A percentile compares a stretch with the other conserved stretches of the same genome.
Evolutionary conservation across 2,888 invertebrate species (phyloP).

Genomic region (Iphiclides podalirius): DNA sequence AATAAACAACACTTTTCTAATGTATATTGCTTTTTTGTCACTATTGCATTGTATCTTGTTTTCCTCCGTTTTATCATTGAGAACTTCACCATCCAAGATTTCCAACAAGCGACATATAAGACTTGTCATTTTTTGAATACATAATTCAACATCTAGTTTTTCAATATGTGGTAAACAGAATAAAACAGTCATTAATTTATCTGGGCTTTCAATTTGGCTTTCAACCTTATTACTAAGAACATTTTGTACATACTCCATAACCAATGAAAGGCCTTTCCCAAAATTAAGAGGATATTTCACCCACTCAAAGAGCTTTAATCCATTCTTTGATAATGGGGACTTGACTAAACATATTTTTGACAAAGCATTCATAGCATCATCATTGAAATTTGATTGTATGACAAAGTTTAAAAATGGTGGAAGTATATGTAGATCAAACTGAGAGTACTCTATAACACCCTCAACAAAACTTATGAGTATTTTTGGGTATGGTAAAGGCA

Average conservation of each 20-base stretch:
- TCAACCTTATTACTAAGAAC: constrained; percentile 56
- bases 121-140: constrained; percentile 49
- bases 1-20: constrained; percentile 76
- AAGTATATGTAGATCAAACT: constrained; percentile 86
- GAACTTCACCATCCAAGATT: constrained; percentile 48
- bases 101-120: constrained; percentile 52
- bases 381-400: constrained; percentile 73
- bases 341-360: constrained; percentile 84
- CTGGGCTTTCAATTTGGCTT: constrained; percentile 55
- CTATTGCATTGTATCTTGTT: constrained; percentile 55
- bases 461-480: constrained; percentile 83
- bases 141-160: constrained; percentile 57
- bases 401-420: constrained; percentile 83
- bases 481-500: constrained; percentile 77
- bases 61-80: constrained; percentile 46
- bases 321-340: constrained; percentile 81
- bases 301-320: constrained; percentile 82
- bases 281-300: constrained; percentile 83
- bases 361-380: constrained; percentile 79
- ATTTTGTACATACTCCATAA: constrained; percentile 58
- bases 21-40: constrained; percentile 48
- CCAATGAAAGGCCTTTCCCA: constrained; percentile 54
- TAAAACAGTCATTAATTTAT: constrained; percentile 67
- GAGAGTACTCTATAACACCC: constrained; percentile 82
- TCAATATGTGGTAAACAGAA: constrained; percentile 80